phyloP scores from a whole-genome alignment of 1,140 invertebrate genomes.

The Conopomorpha cramerella region DNA sequence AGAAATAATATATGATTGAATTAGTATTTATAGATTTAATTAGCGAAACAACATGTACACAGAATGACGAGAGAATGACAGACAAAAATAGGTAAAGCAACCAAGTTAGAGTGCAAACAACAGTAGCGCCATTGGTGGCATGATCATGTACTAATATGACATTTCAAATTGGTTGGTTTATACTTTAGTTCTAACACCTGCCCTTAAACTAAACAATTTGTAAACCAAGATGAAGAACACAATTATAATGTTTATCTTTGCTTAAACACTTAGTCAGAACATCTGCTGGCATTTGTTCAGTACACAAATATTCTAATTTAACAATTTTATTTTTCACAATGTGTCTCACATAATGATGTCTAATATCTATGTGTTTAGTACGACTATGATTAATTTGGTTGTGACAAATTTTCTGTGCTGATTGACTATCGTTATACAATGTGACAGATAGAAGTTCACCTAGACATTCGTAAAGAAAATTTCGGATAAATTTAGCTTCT shows the following conservation, averaged over 20 bases:
- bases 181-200: neutral
- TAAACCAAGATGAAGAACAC: slow-evolving; percentile 4
- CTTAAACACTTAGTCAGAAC: slow-evolving; percentile 4
- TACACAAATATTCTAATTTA: slow-evolving; percentile 6
- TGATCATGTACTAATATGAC: too few relatives aligned
- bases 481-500: slow-evolving; percentile 13
- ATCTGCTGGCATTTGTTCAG: slow-evolving; percentile 6
- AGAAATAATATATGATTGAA: too few relatives aligned
- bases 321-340: slow-evolving; percentile 6
- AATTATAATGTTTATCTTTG: slow-evolving; percentile 6
- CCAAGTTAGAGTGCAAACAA: too few relatives aligned
- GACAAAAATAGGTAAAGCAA: too few relatives aligned
- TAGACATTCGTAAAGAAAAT: neutral
- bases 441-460: neutral
- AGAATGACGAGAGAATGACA: too few relatives aligned
- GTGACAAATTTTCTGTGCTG: neutral
- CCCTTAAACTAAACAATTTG: neutral
- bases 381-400: slow-evolving; percentile 1
- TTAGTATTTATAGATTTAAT: too few relatives aligned
- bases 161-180: neutral
- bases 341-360: slow-evolving; percentile 7
- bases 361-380: slow-evolving; percentile 4
- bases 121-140: too few relatives aligned
- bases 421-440: neutral
- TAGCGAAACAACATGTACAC: too few relatives aligned